phyloP scores from a whole-genome alignment of 1,140 invertebrate genomes.

The Drosophila simulans region DNA sequence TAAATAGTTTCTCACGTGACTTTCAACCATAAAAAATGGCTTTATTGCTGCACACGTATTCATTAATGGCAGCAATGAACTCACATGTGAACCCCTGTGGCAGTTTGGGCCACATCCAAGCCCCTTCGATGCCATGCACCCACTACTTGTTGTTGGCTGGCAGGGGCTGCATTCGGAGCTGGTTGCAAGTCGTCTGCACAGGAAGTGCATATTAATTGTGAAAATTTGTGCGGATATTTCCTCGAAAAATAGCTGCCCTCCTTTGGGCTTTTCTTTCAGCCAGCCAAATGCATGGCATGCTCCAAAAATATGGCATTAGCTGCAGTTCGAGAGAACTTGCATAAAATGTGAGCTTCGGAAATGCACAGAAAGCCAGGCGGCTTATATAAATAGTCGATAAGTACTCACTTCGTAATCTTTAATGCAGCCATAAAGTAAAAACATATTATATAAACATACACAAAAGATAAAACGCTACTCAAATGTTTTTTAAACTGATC shows the following conservation, averaged over 20 bases:
- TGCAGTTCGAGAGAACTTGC: conserved; percentile 38
- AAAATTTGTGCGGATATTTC: conserved; percentile 80
- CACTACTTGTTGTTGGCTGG: conserved; percentile 31
- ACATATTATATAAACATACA: no score
- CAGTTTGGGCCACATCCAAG: conserved; percentile 11
- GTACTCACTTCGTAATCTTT: conserved; percentile 8
- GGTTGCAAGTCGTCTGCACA: conserved; percentile 78
- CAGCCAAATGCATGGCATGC: conserved; percentile 17
- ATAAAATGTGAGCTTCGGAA: conserved; percentile 16
- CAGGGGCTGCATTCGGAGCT: conserved; percentile 56
- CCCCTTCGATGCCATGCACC: not conserved
- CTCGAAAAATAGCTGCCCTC: conserved; percentile 71
- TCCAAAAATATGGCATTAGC: conserved; percentile 25
- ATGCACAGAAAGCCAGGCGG: conserved; percentile 11
- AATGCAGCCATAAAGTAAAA: no score
- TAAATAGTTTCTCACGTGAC: conserved; percentile 83
- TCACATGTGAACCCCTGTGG: conserved; percentile 67
- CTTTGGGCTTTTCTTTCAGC: conserved; percentile 20
- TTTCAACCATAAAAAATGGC: conserved; percentile 80
- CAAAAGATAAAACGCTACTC: no score
- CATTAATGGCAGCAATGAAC: conserved; percentile 81
- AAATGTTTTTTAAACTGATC: no score
- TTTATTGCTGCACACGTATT: conserved; percentile 83
- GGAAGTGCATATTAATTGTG: conserved; percentile 83
- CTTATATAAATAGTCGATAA: conserved; percentile 15